phyloP scores from a whole-genome alignment of 2,888 invertebrate species.

The Cantharis rufa region DNA sequence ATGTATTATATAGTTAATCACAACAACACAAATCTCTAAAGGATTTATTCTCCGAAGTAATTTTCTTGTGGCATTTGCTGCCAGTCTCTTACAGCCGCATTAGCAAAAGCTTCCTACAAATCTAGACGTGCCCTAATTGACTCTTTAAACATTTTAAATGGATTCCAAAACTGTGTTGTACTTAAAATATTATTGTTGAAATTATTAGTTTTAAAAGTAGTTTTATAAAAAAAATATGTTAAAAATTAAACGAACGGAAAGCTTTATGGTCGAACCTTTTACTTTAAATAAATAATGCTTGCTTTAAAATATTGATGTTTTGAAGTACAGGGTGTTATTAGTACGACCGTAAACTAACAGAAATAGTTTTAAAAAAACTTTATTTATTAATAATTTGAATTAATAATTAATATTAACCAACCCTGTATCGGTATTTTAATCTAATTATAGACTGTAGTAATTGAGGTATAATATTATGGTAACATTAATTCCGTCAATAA shows the following conservation, averaged over 20 bases:
- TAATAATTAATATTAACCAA: no score
- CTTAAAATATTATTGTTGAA: not conserved
- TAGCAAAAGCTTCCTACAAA: not conserved
- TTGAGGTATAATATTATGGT: no score
- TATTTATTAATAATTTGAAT: no score
- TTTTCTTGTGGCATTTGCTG: not conserved
- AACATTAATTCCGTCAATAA: no score
- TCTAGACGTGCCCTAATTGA: slow-evolving; percentile 1
- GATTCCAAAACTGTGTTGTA: not conserved
- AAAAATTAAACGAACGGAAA: not conserved
- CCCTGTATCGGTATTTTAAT: no score
- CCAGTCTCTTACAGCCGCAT: not conserved
- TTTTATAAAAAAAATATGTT: not conserved
- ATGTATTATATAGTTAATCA: not conserved
- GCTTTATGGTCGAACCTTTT: not conserved
- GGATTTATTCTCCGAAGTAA: not conserved
- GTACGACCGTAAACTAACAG: not conserved
- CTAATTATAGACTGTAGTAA: no score
- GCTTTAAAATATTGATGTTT: not conserved
- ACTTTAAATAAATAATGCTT: not conserved
- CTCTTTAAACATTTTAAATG: not conserved
- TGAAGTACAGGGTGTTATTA: not conserved
- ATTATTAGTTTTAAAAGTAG: not conserved
- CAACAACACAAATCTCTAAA: slow-evolving; percentile 1
- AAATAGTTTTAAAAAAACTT: not conserved